These are phyloP conservation scores for Cryptotermes secundus DNA, from an alignment of 1,140 invertebrate species.

Conservation along the genomic window DNA sequence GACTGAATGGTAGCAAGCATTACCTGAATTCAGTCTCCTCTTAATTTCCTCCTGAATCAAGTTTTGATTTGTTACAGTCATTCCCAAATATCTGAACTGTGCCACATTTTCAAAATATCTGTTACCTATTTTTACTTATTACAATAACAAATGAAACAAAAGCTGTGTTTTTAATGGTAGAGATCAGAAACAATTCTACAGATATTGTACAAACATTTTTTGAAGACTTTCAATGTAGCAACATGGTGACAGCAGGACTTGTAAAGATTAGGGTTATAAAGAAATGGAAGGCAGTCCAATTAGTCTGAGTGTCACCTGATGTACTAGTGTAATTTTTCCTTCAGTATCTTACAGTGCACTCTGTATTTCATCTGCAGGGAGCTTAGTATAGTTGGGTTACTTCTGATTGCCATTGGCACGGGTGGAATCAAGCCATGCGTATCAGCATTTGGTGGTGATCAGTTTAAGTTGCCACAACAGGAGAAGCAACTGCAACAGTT, in stretches of 20 bases:
- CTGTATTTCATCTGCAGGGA: constrained; percentile 52
- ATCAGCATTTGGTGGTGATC: constrained; percentile 95
- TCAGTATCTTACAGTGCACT: neutral
- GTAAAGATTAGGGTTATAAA: neutral
- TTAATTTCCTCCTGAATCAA: no score
- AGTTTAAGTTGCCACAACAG: constrained; percentile 81
- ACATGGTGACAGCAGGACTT: neutral
- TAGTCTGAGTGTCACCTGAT: constrained; percentile 21
- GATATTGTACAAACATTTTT: no score
- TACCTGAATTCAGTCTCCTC: no score
- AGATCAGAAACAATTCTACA: no score
- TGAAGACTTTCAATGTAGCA: no score
- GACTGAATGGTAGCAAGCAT: no score
- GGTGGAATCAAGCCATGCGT: constrained; percentile 99
- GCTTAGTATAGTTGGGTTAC: constrained; percentile 74
- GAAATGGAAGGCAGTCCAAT: neutral
- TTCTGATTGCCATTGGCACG: constrained; percentile 84
- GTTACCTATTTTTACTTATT: no score
- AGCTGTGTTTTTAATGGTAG: no score
- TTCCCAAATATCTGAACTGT: no score
- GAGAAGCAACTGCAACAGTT: constrained; percentile 74
- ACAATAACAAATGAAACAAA: no score
- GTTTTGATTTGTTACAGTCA: no score
- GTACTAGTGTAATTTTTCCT: neutral
- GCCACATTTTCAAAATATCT: no score